Evolutionary conservation across 2,113 vertebrate species (phyloP).

Genomic region (Rhegmatorhina hoffmannsi): DNA sequence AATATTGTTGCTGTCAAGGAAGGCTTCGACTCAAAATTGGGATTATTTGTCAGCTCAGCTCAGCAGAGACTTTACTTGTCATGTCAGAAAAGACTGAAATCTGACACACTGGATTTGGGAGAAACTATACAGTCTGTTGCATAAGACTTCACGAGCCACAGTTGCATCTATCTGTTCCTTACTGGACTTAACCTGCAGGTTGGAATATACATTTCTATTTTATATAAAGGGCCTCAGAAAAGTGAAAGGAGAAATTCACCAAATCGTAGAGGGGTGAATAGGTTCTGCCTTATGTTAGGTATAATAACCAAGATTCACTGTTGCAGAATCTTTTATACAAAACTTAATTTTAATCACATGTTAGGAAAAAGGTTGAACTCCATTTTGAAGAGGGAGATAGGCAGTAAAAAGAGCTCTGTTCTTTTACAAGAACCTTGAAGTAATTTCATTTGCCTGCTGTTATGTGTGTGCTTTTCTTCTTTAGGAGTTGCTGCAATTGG

Average conservation of each 20-base stretch:
- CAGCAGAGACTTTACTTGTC: background rate
- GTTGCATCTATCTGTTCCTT: background rate
- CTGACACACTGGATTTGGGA: background rate
- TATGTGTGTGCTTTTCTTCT: background rate
- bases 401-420: background rate
- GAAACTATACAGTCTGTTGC: background rate
- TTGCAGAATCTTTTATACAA: background rate
- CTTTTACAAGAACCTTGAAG: background rate
- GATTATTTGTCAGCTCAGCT: background rate
- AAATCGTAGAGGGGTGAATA: fast-evolving
- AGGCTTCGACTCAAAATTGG: background rate
- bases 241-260: background rate
- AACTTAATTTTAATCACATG: background rate
- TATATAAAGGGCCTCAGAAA: background rate
- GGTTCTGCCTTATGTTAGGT: background rate
- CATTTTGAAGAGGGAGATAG: background rate
- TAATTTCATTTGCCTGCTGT: background rate
- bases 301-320: background rate
- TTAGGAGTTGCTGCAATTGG: slow-evolving; percentile 91
- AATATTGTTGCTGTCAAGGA: background rate
- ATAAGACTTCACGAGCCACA: background rate
- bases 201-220: background rate
- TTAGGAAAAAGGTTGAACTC: background rate
- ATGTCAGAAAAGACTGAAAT: background rate
- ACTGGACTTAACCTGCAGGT: background rate